Percentiles rank a stretch among this genome's conserved stretches.
Conservation (phyloP, 2,797 vertebrate genomes). For the Hoplostethus atlanticus region DNA sequence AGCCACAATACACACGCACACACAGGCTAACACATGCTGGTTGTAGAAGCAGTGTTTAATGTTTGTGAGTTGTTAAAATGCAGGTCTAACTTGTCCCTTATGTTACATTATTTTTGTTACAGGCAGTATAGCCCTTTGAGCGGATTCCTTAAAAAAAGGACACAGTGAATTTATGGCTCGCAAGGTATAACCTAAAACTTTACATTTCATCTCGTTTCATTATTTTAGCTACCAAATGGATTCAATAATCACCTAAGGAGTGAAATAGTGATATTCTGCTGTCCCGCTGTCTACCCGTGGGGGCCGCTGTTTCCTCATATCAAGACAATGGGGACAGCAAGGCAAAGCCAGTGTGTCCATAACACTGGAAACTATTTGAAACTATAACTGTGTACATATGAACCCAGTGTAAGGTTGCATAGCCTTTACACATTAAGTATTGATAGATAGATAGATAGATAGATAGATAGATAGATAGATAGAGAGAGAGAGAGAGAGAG, state of each 20-base stretch:
- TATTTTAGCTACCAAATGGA: conserved; percentile 1
- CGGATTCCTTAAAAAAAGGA: too few relatives aligned
- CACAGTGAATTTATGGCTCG: background rate
- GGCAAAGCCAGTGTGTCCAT: conserved; percentile 5
- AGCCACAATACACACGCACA: too few relatives aligned
- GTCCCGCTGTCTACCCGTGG: conserved; percentile 73
- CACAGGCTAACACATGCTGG: too few relatives aligned
- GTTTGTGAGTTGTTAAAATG: too few relatives aligned
- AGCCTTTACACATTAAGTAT: too few relatives aligned
- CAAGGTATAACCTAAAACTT: background rate
- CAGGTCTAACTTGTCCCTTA: too few relatives aligned
- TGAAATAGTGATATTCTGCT: conserved; percentile 1
- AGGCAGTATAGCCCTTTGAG: too few relatives aligned
- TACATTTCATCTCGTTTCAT: background rate
- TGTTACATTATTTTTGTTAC: too few relatives aligned
- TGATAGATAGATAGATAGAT: too few relatives aligned
- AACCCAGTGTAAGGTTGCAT: too few relatives aligned
- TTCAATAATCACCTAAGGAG: conserved; percentile 8
- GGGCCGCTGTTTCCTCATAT: conserved; percentile 86
- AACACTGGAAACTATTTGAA: conserved; percentile 48
- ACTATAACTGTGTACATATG: background rate
- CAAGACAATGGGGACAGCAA: conserved; percentile 47
- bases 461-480: background rate
- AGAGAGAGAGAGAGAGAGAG: background rate
- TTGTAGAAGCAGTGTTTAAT: too few relatives aligned